A percentile compares a stretch with the other conserved stretches of the same genome.
phyloP scores from a whole-genome alignment of 92 coral and sea anemone species.

The Meandrina meandrites region DNA sequence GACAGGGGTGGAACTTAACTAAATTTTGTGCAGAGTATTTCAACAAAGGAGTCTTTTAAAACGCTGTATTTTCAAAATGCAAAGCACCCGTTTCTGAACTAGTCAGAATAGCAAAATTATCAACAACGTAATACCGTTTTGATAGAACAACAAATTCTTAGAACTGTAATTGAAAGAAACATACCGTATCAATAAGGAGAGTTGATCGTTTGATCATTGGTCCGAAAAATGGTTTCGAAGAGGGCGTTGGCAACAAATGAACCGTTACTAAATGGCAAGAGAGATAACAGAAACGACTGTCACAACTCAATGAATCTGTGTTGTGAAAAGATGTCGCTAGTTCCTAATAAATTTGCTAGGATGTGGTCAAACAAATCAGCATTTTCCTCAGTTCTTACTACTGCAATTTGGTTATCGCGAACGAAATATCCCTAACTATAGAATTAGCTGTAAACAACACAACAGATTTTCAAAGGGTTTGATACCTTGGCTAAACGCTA shows the following conservation, averaged over 20 bases:
- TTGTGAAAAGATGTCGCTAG: conserved; percentile 7
- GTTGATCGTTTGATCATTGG: not conserved
- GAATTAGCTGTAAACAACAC: not conserved
- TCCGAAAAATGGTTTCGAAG: not conserved
- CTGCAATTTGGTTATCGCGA: not conserved
- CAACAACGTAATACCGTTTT: not conserved
- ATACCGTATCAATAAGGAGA: not conserved
- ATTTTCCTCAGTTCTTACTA: not conserved
- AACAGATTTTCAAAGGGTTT: conserved; percentile 23
- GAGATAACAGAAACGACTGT: not conserved
- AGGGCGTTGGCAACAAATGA: conserved; percentile 19
- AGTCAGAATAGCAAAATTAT: not conserved
- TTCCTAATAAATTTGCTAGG: not conserved
- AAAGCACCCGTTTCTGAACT: no score
- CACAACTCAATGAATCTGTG: not conserved
- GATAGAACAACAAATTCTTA: not conserved
- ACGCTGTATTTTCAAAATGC: no score
- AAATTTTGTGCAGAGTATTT: no score
- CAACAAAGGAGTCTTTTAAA: no score
- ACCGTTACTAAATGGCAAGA: conserved; percentile 14
- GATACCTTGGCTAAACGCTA: not conserved
- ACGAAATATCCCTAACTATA: not conserved
- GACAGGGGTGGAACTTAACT: no score
- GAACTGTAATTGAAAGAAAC: not conserved
- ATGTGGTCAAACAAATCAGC: not conserved